phyloP scores from a whole-genome alignment of 2,113 vertebrate genomes.

The Gavialis gangeticus region DNA sequence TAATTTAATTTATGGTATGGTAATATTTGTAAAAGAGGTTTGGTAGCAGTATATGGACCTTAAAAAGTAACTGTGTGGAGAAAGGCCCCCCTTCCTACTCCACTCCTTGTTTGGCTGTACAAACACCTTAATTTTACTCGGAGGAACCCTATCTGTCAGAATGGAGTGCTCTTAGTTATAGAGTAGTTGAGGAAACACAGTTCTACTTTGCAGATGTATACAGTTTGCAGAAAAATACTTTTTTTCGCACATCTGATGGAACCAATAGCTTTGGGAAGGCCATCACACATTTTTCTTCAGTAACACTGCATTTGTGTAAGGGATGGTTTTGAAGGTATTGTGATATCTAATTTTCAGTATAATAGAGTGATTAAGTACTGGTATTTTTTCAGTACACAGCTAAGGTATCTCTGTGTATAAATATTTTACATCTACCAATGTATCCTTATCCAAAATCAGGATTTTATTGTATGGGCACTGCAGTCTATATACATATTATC shows the following conservation, averaged over 20 bases:
- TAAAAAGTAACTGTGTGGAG: not conserved
- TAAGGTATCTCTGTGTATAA: not conserved
- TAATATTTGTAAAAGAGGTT: not conserved
- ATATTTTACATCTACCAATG: not conserved
- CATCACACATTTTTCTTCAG: not conserved
- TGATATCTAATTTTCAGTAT: not conserved
- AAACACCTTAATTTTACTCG: not conserved
- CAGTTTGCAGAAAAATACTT: not conserved
- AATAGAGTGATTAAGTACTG: not conserved
- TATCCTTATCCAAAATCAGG: not conserved
- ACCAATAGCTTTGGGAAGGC: not conserved
- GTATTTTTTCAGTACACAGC: not conserved
- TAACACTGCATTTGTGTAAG: not conserved
- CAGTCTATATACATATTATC: too few relatives aligned
- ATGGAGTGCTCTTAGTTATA: not conserved
- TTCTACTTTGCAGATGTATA: not conserved
- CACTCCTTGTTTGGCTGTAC: not conserved
- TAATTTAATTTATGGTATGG: not conserved
- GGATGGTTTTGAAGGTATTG: not conserved
- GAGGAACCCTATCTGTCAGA: not conserved
- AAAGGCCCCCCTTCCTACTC: not conserved
- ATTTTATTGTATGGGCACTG: too few relatives aligned
- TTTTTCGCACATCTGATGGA: not conserved
- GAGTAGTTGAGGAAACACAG: not conserved
- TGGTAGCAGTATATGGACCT: not conserved